Conservation (phyloP, 2,113 vertebrate species). For the Motacilla tschutschensis region DNA sequence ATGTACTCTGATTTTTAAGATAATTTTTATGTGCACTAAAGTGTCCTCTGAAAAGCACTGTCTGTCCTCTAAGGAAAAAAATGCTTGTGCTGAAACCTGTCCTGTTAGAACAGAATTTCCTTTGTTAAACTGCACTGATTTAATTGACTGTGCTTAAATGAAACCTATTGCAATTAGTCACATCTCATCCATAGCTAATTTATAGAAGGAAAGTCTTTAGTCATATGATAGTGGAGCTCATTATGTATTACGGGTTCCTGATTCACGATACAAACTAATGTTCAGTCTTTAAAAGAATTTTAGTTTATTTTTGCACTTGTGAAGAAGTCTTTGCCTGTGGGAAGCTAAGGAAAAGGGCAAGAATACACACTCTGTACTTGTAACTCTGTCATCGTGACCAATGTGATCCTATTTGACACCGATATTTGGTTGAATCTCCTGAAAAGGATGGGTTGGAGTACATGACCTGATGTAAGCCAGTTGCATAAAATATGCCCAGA, state of each 20-base stretch:
- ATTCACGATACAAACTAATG: neutral
- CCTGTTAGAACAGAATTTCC: neutral
- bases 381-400: neutral
- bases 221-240: neutral
- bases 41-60: neutral
- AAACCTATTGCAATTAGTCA: neutral
- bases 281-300: neutral
- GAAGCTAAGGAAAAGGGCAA: neutral
- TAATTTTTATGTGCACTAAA: neutral
- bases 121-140: neutral
- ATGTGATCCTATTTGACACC: neutral
- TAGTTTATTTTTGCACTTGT: neutral
- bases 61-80: neutral
- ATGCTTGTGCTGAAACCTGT: neutral
- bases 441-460: neutral
- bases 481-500: neutral
- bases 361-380: neutral
- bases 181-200: neutral
- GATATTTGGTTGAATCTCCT: neutral
- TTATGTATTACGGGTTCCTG: neutral
- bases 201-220: neutral
- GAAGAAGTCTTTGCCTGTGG: neutral
- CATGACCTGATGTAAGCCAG: neutral
- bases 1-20: neutral
- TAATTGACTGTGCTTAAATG: neutral